phyloP scores from a whole-genome alignment of 64 coral and sea anemone species.

The Pocillopora damicornis region DNA sequence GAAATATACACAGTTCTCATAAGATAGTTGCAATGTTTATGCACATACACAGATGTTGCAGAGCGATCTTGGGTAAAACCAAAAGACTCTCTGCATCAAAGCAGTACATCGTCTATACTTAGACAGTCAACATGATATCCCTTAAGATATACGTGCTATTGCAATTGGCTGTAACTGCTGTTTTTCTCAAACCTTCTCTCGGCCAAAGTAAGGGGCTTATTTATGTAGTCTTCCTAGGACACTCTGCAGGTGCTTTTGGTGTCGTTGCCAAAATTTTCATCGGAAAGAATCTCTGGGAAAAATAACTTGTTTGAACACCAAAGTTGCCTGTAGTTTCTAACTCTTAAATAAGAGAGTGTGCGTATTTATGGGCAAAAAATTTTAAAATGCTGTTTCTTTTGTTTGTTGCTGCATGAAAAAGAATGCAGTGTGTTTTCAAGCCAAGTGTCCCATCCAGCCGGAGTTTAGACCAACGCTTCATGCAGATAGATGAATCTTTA shows the following conservation, averaged over 20 bases:
- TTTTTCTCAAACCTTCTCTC: background rate
- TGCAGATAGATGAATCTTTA: too few species aligned
- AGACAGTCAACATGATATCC: background rate
- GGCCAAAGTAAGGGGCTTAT: background rate
- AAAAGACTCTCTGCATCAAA: background rate
- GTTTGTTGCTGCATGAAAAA: too few species aligned
- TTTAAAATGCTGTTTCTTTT: too few species aligned
- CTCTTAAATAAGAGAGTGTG: too few species aligned
- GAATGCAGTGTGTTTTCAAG: too few species aligned
- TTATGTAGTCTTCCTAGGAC: background rate
- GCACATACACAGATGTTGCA: background rate
- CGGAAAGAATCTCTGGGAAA: too few species aligned
- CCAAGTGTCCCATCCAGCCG: too few species aligned
- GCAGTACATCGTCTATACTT: background rate
- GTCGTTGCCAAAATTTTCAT: background rate
- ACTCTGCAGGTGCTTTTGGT: background rate
- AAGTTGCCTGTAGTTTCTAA: too few species aligned
- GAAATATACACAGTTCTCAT: background rate
- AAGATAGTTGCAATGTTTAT: background rate
- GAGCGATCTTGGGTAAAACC: background rate
- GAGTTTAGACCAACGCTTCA: too few species aligned
- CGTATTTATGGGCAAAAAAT: too few species aligned
- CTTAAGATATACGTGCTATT: background rate
- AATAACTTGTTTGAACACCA: too few species aligned
- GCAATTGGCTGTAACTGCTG: background rate